Conservation (phyloP, 2,888 invertebrate species). For the Acronicta psi region DNA sequence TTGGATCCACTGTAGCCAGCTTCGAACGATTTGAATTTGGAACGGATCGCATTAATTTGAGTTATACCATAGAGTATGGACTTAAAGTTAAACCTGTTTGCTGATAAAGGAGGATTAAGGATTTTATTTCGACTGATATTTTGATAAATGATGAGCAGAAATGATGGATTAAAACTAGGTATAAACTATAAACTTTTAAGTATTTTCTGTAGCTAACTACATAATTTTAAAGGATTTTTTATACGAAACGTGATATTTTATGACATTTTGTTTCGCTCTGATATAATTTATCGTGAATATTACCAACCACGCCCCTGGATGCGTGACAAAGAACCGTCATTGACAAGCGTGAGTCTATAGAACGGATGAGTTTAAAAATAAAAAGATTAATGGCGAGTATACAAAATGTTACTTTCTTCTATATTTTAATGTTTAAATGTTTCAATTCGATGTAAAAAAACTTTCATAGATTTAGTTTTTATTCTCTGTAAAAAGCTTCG, state of each 20-base stretch:
- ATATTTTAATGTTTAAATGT: not conserved
- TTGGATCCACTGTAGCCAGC: slow-evolving; percentile 80
- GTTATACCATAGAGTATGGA: slow-evolving; percentile 46
- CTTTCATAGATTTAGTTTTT: too few relatives aligned
- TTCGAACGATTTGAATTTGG: slow-evolving; percentile 62
- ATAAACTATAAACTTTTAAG: too few relatives aligned
- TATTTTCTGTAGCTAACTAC: too few relatives aligned
- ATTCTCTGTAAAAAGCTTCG: too few relatives aligned
- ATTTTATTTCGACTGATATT: not conserved
- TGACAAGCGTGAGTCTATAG: slow-evolving; percentile 30
- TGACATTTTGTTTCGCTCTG: slow-evolving; percentile 67
- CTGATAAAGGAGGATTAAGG: slow-evolving; percentile 9
- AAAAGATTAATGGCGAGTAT: not conserved
- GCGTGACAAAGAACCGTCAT: slow-evolving; percentile 58
- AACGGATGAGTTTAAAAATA: not conserved
- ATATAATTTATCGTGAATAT: slow-evolving; percentile 77
- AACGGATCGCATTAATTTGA: slow-evolving; percentile 51
- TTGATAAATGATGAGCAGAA: not conserved
- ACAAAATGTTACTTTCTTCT: not conserved
- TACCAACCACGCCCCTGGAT: slow-evolving; percentile 73
- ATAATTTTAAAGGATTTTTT: slow-evolving; percentile 1
- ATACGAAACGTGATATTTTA: not conserved
- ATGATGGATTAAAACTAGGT: not conserved
- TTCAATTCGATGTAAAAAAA: not conserved
- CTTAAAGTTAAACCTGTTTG: slow-evolving; percentile 52